These are phyloP conservation scores for Lasius platythorax DNA, from an alignment of 2,888 invertebrate species.

Conservation along the genomic window DNA sequence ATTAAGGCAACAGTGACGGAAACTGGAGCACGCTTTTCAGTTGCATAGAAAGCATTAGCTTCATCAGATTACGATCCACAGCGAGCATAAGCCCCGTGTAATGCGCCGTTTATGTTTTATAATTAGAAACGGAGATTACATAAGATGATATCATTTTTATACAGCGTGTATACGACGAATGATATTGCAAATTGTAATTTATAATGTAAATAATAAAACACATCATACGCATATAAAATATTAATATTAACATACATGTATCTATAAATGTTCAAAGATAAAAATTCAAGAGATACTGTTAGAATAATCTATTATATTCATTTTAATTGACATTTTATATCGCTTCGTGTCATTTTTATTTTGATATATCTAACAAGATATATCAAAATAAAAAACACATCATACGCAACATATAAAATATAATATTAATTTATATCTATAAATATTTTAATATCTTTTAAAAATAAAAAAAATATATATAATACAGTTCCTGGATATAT, in stretches of 20 bases:
- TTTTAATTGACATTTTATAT: background rate
- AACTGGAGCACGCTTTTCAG: constrained; percentile 49
- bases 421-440: too few relatives aligned
- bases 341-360: background rate
- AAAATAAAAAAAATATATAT: too few relatives aligned
- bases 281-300: background rate
- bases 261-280: too few relatives aligned
- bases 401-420: too few relatives aligned
- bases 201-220: background rate
- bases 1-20: constrained; percentile 37
- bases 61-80: background rate
- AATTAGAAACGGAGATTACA: constrained; percentile 12
- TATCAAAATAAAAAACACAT: too few relatives aligned
- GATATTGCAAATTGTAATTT: background rate
- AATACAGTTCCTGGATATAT: background rate
- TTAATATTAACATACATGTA: too few relatives aligned
- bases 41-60: constrained; percentile 36
- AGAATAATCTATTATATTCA: background rate
- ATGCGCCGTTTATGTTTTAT: constrained; percentile 31
- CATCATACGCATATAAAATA: background rate
- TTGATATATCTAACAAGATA: background rate
- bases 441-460: too few relatives aligned
- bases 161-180: background rate
- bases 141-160: background rate
- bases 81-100: constrained; percentile 19